A percentile compares a stretch with the other conserved stretches of the same genome.
These are phyloP conservation scores for Andrena fulva DNA, from an alignment of 2,888 invertebrate genomes.

Conservation along the genomic window DNA sequence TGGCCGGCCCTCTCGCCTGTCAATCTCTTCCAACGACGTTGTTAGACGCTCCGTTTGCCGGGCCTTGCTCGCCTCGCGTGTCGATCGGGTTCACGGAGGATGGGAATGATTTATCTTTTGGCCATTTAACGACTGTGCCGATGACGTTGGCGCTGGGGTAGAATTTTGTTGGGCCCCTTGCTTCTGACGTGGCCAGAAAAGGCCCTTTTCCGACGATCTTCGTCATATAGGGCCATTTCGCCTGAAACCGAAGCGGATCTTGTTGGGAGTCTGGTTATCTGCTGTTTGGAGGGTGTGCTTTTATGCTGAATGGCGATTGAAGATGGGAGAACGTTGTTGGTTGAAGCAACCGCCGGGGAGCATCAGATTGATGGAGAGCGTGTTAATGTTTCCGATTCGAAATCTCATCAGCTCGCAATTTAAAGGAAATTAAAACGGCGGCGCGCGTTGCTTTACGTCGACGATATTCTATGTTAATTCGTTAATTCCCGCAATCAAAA, in stretches of 20 bases:
- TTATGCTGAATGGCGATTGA: neutral
- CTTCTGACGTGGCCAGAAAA: too few relatives aligned
- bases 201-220: too few relatives aligned
- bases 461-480: conserved; percentile 16
- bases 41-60: conserved; percentile 13
- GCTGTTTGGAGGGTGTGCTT: too few relatives aligned
- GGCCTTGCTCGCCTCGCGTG: neutral
- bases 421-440: neutral
- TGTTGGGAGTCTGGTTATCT: too few relatives aligned
- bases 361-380: neutral
- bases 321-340: neutral
- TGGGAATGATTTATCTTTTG: conserved; percentile 17
- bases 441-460: neutral
- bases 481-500: conserved; percentile 17
- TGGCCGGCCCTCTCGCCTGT: conserved; percentile 15
- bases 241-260: too few relatives aligned
- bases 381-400: conserved; percentile 1
- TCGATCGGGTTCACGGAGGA: neutral
- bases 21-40: conserved; percentile 32
- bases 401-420: neutral
- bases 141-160: neutral
- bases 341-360: neutral
- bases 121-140: neutral
- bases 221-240: too few relatives aligned
- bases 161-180: neutral